phyloP scores from a whole-genome alignment of 2,113 vertebrate species.

The Paracanthobrama guichenoti region DNA sequence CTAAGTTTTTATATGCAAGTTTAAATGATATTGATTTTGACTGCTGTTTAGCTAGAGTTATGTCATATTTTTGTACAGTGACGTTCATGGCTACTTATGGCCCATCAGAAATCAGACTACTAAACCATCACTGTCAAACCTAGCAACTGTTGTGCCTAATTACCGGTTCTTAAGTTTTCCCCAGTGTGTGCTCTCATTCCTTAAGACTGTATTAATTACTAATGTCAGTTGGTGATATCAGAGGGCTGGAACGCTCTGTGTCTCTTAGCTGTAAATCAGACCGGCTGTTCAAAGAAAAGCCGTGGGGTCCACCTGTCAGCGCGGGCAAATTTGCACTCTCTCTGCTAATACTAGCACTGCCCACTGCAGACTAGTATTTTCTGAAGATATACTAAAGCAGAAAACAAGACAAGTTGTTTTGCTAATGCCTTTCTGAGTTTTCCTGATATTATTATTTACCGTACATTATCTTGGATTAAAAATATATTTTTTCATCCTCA shows the following conservation, averaged over 20 bases:
- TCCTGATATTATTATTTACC: background rate
- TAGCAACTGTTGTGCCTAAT: constrained; percentile 33
- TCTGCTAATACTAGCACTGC: constrained; percentile 16
- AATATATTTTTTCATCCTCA: background rate
- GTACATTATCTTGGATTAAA: background rate
- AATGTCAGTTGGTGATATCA: constrained; percentile 46
- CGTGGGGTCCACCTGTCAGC: constrained; percentile 50
- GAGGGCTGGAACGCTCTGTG: constrained; percentile 38
- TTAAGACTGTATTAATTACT: constrained; percentile 49
- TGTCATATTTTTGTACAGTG: constrained; percentile 1
- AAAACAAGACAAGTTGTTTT: background rate
- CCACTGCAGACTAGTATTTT: background rate
- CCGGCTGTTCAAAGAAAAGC: constrained; percentile 50
- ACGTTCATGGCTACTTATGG: constrained; percentile 5
- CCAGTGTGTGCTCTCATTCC: constrained; percentile 31
- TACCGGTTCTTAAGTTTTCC: constrained; percentile 23
- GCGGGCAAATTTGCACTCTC: constrained; percentile 25
- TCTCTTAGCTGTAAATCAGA: constrained; percentile 51
- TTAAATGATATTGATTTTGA: background rate
- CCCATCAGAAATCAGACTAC: background rate
- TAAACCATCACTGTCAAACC: constrained; percentile 20
- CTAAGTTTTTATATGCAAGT: background rate
- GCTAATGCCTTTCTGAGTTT: background rate
- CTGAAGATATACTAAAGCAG: background rate
- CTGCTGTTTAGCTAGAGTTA: background rate